Conservation (phyloP, 2,113 vertebrate genomes). For the Callithrix jacchus region DNA sequence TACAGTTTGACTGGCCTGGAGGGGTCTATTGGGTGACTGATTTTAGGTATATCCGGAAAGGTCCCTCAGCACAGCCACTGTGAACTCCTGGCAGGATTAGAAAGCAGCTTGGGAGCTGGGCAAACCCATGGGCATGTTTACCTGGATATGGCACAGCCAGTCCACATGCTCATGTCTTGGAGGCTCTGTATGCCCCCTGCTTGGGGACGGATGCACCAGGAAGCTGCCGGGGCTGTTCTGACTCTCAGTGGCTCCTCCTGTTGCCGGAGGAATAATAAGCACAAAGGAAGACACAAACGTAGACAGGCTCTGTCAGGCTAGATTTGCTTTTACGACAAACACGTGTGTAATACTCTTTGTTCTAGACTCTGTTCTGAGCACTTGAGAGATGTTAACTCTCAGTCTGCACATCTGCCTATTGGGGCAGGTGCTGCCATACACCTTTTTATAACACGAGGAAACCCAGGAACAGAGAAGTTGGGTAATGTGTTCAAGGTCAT, state of each 20-base stretch:
- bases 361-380: neutral
- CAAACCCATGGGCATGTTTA: neutral
- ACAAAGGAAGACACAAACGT: neutral
- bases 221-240: neutral
- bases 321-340: neutral
- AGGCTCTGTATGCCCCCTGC: neutral
- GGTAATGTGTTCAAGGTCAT: neutral
- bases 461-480: neutral
- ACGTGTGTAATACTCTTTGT: rapidly evolving
- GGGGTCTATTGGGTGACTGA: neutral
- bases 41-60: neutral
- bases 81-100: neutral
- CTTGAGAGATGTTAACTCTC: neutral
- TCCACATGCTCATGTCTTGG: neutral
- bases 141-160: neutral
- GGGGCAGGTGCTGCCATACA: rapidly evolving
- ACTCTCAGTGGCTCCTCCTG: neutral
- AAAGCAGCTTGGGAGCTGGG: neutral
- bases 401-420: rapidly evolving
- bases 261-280: too few species aligned
- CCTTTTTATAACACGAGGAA: neutral
- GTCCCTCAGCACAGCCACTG: neutral
- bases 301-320: neutral
- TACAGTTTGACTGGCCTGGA: too few species aligned
- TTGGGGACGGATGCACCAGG: neutral